These are phyloP conservation scores for Oreohelix idahoensis DNA, from an alignment of 1,140 invertebrate species.

Conservation along the genomic window DNA sequence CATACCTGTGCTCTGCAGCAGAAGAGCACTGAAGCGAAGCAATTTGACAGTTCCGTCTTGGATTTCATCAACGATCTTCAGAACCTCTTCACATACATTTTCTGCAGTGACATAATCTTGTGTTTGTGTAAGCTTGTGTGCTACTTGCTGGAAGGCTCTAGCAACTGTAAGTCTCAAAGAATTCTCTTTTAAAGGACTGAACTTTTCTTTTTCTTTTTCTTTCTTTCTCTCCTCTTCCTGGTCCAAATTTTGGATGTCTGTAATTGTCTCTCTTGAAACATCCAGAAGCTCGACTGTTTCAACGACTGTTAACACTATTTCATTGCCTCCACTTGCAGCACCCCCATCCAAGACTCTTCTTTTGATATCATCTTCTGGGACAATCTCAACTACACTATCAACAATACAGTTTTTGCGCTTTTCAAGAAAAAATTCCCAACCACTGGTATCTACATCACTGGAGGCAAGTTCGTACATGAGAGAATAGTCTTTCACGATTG, in stretches of 20 bases:
- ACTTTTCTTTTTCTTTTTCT: constrained; percentile 56
- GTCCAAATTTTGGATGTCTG: neutral
- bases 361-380: constrained; percentile 23
- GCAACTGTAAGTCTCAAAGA: constrained; percentile 63
- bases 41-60: constrained; percentile 65
- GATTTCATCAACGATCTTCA: constrained; percentile 65
- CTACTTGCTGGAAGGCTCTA: constrained; percentile 60
- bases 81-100: constrained; percentile 62
- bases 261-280: neutral
- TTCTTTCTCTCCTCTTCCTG: constrained; percentile 35
- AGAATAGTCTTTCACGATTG: constrained; percentile 62
- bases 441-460: constrained; percentile 61
- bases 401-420: constrained; percentile 61
- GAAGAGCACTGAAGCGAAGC: constrained; percentile 62
- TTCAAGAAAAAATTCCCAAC: constrained; percentile 68
- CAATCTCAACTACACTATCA: constrained; percentile 60
- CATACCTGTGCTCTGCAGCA: constrained; percentile 66
- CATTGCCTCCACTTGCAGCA: neutral
- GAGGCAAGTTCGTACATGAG: constrained; percentile 63
- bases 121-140: constrained; percentile 58
- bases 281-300: constrained; percentile 18
- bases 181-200: constrained; percentile 64
- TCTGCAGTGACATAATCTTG: constrained; percentile 62
- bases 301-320: constrained; percentile 1
- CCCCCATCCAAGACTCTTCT: constrained; percentile 14